Evolutionary conservation across 2,888 invertebrate genomes (phyloP).

Genomic region (Pardosa pseudoannulata): DNA sequence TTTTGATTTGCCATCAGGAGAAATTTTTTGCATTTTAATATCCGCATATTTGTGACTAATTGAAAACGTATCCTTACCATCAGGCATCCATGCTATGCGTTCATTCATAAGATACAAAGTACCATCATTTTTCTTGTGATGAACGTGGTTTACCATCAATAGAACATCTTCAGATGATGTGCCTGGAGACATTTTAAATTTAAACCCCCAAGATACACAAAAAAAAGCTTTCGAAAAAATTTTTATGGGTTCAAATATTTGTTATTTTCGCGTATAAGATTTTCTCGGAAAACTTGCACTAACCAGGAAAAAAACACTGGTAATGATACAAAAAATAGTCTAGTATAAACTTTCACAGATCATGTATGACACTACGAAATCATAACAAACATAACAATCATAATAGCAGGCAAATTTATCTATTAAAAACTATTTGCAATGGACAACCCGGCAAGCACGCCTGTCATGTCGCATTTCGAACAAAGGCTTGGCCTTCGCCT

Average conservation of each 20-base stretch:
- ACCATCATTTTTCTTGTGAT: conserved; percentile 97
- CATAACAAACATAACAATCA: too few species aligned
- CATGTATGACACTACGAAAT: too few species aligned
- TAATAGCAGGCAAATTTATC: too few species aligned
- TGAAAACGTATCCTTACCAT: conserved; percentile 91
- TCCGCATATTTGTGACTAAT: conserved; percentile 96
- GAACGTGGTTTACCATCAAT: conserved; percentile 92
- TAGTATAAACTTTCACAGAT: too few species aligned
- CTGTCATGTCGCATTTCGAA: conserved; percentile 64
- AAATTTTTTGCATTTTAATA: conserved; percentile 97
- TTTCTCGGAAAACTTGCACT: background rate
- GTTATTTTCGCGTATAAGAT: too few species aligned
- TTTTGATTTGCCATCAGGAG: conserved; percentile 96
- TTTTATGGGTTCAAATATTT: too few species aligned
- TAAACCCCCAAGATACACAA: conserved; percentile 81
- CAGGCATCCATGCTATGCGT: conserved; percentile 96
- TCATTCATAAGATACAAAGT: conserved; percentile 96
- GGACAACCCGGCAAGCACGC: conserved; percentile 39
- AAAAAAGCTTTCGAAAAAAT: too few species aligned
- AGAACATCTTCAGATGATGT: conserved; percentile 96
- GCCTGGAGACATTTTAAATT: conserved; percentile 52
- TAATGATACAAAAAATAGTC: too few species aligned
- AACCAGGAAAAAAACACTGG: too few species aligned
- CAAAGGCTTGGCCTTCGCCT: conserved; percentile 64
- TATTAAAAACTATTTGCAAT: too few species aligned